phyloP scores from a whole-genome alignment of 2,797 vertebrate species.

The Gouania willdenowi region DNA sequence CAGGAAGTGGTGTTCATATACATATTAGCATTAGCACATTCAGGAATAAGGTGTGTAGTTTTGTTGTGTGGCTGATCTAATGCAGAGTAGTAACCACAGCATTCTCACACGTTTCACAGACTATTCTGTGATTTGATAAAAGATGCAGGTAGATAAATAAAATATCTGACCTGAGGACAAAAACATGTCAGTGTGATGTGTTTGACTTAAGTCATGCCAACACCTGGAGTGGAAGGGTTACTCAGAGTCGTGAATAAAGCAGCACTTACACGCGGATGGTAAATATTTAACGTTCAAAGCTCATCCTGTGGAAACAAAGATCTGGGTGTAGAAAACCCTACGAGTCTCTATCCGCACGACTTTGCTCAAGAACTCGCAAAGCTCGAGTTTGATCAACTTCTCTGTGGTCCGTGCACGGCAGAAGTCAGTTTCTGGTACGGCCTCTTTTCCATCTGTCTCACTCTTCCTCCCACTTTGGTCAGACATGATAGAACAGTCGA shows the following conservation, averaged over 20 bases:
- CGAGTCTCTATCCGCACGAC: conserved; percentile 33
- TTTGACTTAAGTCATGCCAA: conserved; percentile 15
- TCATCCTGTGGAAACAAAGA: conserved; percentile 27
- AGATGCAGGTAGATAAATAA: background rate
- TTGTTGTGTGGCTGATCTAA: too few relatives aligned
- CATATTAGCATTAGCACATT: too few relatives aligned
- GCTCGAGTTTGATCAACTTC: conserved; percentile 42
- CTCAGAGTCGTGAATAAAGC: conserved; percentile 23
- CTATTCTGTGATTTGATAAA: conserved; percentile 1
- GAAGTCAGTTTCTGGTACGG: conserved; percentile 21
- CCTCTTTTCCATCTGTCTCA: conserved; percentile 21
- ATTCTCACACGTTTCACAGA: background rate
- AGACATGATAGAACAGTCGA: conserved; percentile 53
- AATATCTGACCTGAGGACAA: background rate
- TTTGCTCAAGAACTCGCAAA: conserved; percentile 65
- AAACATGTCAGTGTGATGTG: background rate
- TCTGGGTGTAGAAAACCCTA: conserved; percentile 19
- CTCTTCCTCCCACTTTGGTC: conserved; percentile 39
- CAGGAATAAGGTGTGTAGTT: too few relatives aligned
- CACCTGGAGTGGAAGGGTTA: conserved; percentile 27
- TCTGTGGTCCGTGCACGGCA: conserved; percentile 15
- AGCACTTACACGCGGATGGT: conserved; percentile 16
- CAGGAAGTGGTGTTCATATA: too few relatives aligned
- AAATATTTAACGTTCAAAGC: conserved; percentile 45
- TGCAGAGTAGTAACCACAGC: background rate